phyloP scores from a whole-genome alignment of 2,797 vertebrate species.

The Alcedo quadribrachys region DNA sequence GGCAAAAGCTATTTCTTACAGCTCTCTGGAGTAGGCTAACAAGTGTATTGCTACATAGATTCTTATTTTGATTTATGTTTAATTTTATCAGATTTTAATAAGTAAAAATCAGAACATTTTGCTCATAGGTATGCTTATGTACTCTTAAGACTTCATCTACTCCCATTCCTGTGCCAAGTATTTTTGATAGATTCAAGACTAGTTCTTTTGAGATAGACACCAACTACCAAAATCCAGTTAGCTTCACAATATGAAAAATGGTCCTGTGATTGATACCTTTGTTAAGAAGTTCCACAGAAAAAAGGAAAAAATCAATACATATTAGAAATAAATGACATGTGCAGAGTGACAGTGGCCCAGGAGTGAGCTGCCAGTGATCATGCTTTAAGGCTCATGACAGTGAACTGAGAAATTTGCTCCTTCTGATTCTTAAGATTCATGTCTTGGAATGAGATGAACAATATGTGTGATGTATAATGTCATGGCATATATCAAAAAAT shows the following conservation, averaged over 20 bases:
- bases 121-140: background rate
- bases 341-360: background rate
- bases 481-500: background rate
- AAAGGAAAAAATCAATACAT: background rate
- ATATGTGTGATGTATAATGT: background rate
- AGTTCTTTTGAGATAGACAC: background rate
- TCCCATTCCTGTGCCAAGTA: background rate
- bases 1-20: background rate
- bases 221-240: background rate
- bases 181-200: background rate
- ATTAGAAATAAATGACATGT: background rate
- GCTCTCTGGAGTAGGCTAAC: background rate
- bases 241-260: background rate
- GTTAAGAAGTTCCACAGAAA: background rate
- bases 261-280: fast-evolving
- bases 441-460: background rate
- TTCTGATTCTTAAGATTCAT: background rate
- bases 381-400: background rate
- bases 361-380: background rate
- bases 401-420: background rate
- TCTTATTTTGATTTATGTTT: background rate
- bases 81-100: background rate
- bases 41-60: background rate
- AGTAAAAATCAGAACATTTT: background rate
- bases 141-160: background rate